Evolutionary conservation across 1,140 invertebrate genomes (phyloP), one percentile per base, ranked within the genome.

Genomic region (Neelides sp.): DNA sequence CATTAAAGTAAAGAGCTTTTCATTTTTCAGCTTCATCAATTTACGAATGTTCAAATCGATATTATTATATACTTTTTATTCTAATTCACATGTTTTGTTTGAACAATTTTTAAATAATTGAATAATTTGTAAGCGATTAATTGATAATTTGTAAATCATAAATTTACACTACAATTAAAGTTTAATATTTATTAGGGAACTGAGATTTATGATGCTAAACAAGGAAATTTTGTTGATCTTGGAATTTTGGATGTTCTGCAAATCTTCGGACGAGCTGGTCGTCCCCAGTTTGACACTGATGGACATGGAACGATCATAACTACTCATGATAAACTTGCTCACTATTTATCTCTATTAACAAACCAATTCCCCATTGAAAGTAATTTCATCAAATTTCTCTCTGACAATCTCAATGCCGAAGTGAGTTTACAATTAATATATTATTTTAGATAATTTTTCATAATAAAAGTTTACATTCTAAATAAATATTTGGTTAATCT

Each of bases 311-410:
- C 88, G 4, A 98, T 99, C 40, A 95, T 99, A 22, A 98, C 95
- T 0, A 73, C 79, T 0, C 85, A 95, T 64, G 80, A 87, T 54
- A 96, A 96, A 69, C 71, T 99, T 23, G 77, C 82, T 1, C 89
- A 97, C 66, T 99, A 98, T 69, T 70, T 99, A 3, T 86, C 85
- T 1, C 71, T 95, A 32, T 75, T 99, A 55, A 96, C 91, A 1
- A 90, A 93, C 68, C 93, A 98, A 70, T 87, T 90, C 66, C 94
- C 95, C 0, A 99, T 99, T 58, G 96, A 99, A 68, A 95, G 90
- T 64, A 92, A 92, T 68, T 97, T 99, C 64, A 81, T 93, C 37
- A 81, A 79, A 62, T 82, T 82, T 63, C 68, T 99, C 24, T 81
- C 83, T 5, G 94, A 99, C 67, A 97, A 98, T 75, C 73, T 99